These are phyloP conservation scores for Spicauda simplicius DNA, from an alignment of 2,888 invertebrate species.

Conservation along the genomic window DNA sequence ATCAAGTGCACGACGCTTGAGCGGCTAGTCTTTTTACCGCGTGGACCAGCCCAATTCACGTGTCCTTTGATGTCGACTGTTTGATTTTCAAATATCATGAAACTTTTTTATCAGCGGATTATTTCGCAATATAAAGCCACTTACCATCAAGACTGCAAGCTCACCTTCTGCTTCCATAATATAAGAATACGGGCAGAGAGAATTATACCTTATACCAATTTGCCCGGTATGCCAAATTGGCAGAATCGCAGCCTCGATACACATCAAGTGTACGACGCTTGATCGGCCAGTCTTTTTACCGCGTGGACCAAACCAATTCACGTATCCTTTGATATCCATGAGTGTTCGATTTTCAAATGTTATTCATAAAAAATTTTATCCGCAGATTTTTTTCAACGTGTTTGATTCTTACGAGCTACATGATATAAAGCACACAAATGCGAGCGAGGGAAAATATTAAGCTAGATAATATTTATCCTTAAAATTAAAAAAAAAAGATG, in stretches of 20 bases:
- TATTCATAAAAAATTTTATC: background rate
- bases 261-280: constrained; percentile 22
- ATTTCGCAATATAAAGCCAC: no score
- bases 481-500: no score
- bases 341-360: background rate
- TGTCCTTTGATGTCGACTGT: background rate
- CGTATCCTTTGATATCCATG: background rate
- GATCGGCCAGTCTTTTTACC: constrained; percentile 36
- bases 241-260: constrained; percentile 18
- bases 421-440: no score
- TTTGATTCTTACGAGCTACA: no score
- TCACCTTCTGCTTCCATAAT: no score
- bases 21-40: constrained; percentile 36
- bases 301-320: constrained; percentile 9
- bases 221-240: constrained; percentile 10
- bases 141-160: no score
- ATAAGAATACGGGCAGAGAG: background rate
- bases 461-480: no score
- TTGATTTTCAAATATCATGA: background rate
- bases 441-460: no score
- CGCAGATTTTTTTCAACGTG: no score
- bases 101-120: no score
- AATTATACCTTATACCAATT: constrained; percentile 9
- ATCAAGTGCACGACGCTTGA: constrained; percentile 22
- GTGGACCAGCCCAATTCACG: constrained; percentile 8